phyloP scores from a whole-genome alignment of 1,140 invertebrate genomes.

The Harlomillsia oculata region DNA sequence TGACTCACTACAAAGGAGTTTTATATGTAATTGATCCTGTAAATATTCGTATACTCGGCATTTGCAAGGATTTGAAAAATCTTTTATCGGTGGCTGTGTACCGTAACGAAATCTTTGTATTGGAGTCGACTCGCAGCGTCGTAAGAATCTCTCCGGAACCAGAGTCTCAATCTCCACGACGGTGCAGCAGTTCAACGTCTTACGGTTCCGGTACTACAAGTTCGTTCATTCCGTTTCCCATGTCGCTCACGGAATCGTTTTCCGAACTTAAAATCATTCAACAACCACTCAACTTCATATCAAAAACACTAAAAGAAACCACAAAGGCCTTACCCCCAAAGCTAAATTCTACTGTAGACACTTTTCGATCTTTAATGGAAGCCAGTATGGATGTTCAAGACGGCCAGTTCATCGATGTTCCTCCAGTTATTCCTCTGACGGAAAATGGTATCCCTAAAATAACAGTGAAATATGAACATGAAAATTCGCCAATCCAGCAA shows the following conservation, averaged over 20 bases:
- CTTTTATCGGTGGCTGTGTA: conserved; percentile 52
- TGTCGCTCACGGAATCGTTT: no score
- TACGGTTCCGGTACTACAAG: conserved; percentile 8
- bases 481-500: not conserved
- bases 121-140: conserved; percentile 57
- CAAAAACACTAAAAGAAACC: conserved; percentile 29
- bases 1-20: conserved; percentile 60
- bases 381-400: conserved; percentile 25
- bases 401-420: conserved; percentile 8
- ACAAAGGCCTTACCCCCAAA: conserved; percentile 18
- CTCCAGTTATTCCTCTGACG: conserved; percentile 4
- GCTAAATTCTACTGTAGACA: conserved; percentile 12
- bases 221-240: no score
- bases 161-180: not conserved
- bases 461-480: not conserved
- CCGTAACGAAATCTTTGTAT: conserved; percentile 67
- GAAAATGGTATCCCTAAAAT: conserved; percentile 6
- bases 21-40: conserved; percentile 65
- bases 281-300: conserved; percentile 8
- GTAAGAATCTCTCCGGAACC: conserved; percentile 50
- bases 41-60: conserved; percentile 44
- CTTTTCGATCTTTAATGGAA: conserved; percentile 25
- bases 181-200: not conserved
- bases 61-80: conserved; percentile 42
- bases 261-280: no score